Evolutionary conservation across 2,113 vertebrate species (phyloP).

Genomic region (Sigmodon hispidus): DNA sequence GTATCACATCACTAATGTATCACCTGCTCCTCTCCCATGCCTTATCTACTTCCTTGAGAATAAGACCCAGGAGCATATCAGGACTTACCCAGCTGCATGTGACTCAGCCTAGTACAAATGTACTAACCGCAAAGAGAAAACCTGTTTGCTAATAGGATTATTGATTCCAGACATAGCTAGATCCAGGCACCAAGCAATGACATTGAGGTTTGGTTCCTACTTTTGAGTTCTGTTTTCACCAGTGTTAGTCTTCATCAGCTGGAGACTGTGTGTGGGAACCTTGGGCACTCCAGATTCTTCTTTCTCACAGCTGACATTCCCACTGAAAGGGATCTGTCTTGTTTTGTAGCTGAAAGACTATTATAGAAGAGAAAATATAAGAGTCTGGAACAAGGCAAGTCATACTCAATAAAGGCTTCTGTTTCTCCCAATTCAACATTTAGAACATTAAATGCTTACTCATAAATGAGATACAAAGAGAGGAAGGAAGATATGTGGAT

Average conservation of each 20-base stretch:
- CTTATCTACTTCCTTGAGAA: background rate
- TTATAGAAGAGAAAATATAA: background rate
- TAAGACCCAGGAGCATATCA: background rate
- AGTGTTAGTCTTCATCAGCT: background rate
- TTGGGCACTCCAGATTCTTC: background rate
- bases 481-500: background rate
- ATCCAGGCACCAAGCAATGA: background rate
- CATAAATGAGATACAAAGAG: background rate
- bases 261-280: background rate
- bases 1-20: background rate
- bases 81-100: background rate
- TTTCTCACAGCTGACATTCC: background rate
- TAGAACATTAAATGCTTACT: background rate
- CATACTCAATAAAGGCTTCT: background rate
- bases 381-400: background rate
- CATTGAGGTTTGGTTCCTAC: background rate
- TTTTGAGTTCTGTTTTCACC: background rate
- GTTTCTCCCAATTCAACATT: background rate
- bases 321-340: background rate
- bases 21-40: background rate
- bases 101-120: background rate
- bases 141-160: background rate
- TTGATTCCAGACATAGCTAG: background rate
- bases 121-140: background rate
- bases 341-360: background rate